Percentiles rank a stretch among this genome's conserved stretches.
Evolutionary conservation across 1,140 invertebrate genomes (phyloP).

Genomic region (Lucilia sericata): DNA sequence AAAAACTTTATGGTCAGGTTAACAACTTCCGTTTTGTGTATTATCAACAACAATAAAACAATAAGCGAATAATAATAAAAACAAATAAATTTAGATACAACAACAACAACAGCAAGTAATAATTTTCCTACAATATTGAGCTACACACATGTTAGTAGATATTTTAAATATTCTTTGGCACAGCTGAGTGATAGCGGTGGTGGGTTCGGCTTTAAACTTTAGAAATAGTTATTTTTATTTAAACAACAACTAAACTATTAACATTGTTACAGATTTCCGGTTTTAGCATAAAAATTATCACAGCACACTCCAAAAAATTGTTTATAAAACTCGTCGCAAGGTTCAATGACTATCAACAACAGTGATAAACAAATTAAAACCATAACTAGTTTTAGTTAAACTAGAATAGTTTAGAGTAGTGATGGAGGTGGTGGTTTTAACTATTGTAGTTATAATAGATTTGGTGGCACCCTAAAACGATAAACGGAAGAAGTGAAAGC

Average conservation of each 20-base stretch:
- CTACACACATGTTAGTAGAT: background rate
- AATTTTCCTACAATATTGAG: background rate
- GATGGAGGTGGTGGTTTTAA: no score
- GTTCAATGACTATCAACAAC: background rate
- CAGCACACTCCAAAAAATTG: background rate
- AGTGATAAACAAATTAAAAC: background rate
- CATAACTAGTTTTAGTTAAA: no score
- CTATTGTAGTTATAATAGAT: no score
- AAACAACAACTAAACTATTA: background rate
- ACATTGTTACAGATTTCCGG: background rate
- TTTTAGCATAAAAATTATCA: background rate
- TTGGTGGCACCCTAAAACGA: no score
- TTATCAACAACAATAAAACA: background rate
- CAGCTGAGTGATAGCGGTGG: background rate
- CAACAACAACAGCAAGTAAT: background rate
- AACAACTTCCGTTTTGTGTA: conserved; percentile 7
- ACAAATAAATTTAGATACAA: conserved; percentile 13
- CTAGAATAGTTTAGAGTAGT: no score
- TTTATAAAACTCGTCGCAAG: background rate
- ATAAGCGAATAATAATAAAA: background rate
- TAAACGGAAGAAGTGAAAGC: no score
- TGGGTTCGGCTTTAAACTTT: background rate
- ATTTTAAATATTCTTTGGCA: background rate
- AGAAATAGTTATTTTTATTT: background rate
- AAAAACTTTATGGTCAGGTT: conserved; percentile 15